Evolutionary conservation across 2,888 invertebrate species (phyloP).

Genomic region (Standfussiana lucernea): DNA sequence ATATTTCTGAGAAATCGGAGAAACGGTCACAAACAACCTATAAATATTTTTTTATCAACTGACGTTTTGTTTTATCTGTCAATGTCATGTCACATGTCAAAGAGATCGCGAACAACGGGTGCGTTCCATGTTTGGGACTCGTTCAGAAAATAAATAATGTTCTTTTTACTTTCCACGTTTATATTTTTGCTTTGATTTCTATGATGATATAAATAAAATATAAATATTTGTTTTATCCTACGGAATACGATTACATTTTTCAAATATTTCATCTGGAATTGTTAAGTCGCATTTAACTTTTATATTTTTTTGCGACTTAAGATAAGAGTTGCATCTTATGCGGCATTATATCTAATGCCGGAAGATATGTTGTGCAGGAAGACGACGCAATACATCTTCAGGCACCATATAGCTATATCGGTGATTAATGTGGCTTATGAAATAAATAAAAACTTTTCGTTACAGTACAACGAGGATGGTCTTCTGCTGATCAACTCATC

Average conservation of each 20-base stretch:
- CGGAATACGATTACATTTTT: neutral
- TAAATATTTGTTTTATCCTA: neutral
- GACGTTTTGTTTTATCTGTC: slow-evolving; percentile 43
- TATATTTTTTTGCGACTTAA: no score
- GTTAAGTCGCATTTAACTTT: neutral
- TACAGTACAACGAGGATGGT: slow-evolving; percentile 92
- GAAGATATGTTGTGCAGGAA: no score
- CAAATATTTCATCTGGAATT: neutral
- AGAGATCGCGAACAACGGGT: neutral
- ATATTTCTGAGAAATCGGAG: slow-evolving; percentile 1
- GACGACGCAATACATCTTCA: neutral
- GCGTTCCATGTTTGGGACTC: slow-evolving; percentile 33
- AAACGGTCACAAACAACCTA: slow-evolving; percentile 35
- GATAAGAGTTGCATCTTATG: no score
- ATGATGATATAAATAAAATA: neutral
- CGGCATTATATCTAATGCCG: no score
- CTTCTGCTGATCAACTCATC: slow-evolving; percentile 92
- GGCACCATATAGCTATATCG: no score
- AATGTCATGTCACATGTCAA: slow-evolving; percentile 37
- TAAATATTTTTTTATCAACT: slow-evolving; percentile 33
- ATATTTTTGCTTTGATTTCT: neutral
- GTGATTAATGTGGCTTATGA: neutral
- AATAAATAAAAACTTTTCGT: slow-evolving; percentile 41
- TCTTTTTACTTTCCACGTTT: no score
- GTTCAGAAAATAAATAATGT: slow-evolving; percentile 8